Conservation (phyloP, 2,888 invertebrate species). For the Ypsolopha scabrella region DNA sequence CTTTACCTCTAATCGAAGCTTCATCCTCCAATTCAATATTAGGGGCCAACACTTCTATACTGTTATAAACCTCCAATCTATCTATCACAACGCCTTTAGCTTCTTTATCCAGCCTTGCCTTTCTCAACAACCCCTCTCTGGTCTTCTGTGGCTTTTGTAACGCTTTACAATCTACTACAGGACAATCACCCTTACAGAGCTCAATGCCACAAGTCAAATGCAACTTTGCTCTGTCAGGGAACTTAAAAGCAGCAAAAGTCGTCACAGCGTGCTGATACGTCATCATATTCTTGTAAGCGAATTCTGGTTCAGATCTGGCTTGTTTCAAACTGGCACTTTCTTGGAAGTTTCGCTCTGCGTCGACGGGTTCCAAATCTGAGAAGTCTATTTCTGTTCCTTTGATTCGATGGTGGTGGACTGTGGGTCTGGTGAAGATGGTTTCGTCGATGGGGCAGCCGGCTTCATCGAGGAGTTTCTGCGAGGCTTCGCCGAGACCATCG, state of each 20-base stretch:
- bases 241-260: constrained; percentile 85
- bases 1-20: constrained; percentile 58
- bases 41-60: constrained; percentile 83
- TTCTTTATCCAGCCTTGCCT: constrained; percentile 60
- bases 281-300: constrained; percentile 58
- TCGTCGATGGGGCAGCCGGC: constrained; percentile 82
- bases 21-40: constrained; percentile 79
- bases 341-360: constrained; percentile 37
- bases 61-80: constrained; percentile 81
- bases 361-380: constrained; percentile 40
- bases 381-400: constrained; percentile 48
- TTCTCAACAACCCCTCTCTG: constrained; percentile 53
- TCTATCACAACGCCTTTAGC: constrained; percentile 72
- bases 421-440: constrained; percentile 68
- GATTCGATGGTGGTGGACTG: constrained; percentile 46
- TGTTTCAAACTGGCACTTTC: constrained; percentile 35
- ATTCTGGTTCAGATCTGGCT: constrained; percentile 42
- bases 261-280: constrained; percentile 66
- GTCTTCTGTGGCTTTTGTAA: constrained; percentile 55
- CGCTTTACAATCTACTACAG: constrained; percentile 67
- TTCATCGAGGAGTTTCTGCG: constrained; percentile 79
- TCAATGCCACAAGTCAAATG: constrained; percentile 84
- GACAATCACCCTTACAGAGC: constrained; percentile 80
- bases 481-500: constrained; percentile 81
- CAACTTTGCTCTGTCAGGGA: constrained; percentile 82